Base-by-base conservation (phyloP, 1,140 invertebrate species). In the Drosophila littoralis region DNA sequence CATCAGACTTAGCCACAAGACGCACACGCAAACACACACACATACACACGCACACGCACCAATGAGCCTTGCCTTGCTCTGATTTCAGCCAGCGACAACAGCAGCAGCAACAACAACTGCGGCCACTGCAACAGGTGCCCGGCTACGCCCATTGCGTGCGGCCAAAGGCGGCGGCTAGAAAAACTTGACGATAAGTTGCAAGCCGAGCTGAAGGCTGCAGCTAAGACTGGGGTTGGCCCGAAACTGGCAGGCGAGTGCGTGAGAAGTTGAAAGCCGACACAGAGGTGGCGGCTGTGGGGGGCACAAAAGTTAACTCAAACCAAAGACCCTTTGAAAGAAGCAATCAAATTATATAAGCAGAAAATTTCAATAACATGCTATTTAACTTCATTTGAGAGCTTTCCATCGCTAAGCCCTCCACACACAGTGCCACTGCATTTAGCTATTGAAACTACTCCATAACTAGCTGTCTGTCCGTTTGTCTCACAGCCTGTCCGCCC, bases 101-200 rank as follows among this genome's bases (percentile, higher is more conserved):
- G 32, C 59, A 67, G 15, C 61, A 43, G 12, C 48, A 64, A 63
- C 67, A 63, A 22, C 48, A 60, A 55, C 42, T 15, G 42, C 12
- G 12, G 13, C 40, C 10, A 51, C 42, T 50, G 72, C 75, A 82
- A 77, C 83, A 86, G 79, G 83, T 83, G 82, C 82, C 83, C 73
- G 83, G 71, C 79, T 58, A 85, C 83, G 84, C 83, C 84, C 84
- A 86, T 86, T 86, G 83, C 83, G 83, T 86, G 84, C 63, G 81
- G 68, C 79, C 57, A 63, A 50, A 54, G 69, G 74, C 45, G 52
- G 58, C 58, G 54, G 48, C 79, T 71, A 70, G 66, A 69, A 78
- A 77, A 77, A 58, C 60, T 58, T 65, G 68, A 77, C 85, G 81
- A 86, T 86, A 86, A 81, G 70, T 68, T 46, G 48, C 75, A 75